Percentiles rank a stretch among this genome's conserved stretches.
Conservation (phyloP, 1,140 invertebrate species). For the Drosophila serrata region DNA sequence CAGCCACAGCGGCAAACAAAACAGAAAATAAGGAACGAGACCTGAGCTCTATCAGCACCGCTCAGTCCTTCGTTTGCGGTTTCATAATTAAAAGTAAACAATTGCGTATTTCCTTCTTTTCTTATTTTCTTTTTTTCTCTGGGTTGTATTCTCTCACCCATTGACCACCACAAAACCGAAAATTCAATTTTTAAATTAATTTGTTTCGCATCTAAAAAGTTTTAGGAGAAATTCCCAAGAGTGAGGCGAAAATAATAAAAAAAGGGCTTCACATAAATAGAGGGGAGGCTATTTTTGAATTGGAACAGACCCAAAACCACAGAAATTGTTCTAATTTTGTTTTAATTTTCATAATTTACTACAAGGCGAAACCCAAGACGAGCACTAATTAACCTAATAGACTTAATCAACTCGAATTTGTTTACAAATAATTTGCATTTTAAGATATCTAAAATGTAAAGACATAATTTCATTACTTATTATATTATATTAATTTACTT, state of each 20-base stretch:
- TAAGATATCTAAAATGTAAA: conserved; percentile 1
- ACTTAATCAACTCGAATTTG: neutral
- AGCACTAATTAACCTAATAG: conserved; percentile 22
- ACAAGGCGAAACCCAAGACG: conserved; percentile 3
- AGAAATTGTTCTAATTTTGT: conserved; percentile 18
- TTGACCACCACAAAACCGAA: conserved; percentile 51
- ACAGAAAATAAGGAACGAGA: conserved; percentile 47
- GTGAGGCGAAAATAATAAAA: conserved; percentile 27
- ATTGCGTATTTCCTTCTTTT: conserved; percentile 27
- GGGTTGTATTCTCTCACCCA: conserved; percentile 22
- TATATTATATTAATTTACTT: too few relatives aligned
- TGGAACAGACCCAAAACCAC: conserved; percentile 24
- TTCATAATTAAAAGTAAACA: conserved; percentile 82
- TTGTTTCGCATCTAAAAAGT: conserved; percentile 51
- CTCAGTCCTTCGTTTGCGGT: conserved; percentile 56
- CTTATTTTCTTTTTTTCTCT: neutral
- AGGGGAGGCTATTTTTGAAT: conserved; percentile 57
- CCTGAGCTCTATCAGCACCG: conserved; percentile 56
- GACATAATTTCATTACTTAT: too few relatives aligned
- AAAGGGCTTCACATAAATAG: conserved; percentile 63
- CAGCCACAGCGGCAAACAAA: conserved; percentile 26
- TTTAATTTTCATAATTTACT: conserved; percentile 17
- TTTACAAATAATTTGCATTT: conserved; percentile 13
- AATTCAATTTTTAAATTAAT: conserved; percentile 68
- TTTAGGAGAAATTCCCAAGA: conserved; percentile 38